phyloP scores from a whole-genome alignment of 2,113 vertebrate genomes.

The Helogale parvula region DNA sequence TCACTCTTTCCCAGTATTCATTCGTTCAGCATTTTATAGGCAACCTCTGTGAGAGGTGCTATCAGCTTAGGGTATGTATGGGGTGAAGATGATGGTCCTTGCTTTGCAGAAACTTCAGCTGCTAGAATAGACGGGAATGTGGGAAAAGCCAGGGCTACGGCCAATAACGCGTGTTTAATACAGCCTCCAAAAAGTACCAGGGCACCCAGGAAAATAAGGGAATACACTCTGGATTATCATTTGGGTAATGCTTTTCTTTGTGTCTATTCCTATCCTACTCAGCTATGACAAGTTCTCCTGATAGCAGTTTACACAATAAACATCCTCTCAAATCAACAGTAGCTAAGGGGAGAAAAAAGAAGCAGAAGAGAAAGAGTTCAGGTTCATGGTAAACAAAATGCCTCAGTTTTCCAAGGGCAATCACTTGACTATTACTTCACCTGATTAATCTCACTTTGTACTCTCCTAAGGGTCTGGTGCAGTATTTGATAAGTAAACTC shows the following conservation, averaged over 20 bases:
- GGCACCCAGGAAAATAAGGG: neutral
- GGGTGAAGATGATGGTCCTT: neutral
- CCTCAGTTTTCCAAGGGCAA: neutral
- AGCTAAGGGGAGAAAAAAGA: neutral
- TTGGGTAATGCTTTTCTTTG: neutral
- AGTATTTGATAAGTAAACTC: neutral
- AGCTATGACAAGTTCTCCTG: neutral
- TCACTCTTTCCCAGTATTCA: neutral
- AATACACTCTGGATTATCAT: neutral
- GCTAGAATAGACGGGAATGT: neutral
- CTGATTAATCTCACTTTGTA: neutral
- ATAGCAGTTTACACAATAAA: neutral
- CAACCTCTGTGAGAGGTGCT: neutral
- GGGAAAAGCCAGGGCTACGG: neutral
- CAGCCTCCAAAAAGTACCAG: neutral
- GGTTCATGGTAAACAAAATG: neutral
- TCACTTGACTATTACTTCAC: neutral
- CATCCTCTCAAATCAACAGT: neutral
- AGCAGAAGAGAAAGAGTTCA: neutral
- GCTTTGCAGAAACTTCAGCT: neutral
- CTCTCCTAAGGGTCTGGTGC: neutral
- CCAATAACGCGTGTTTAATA: rapidly evolving
- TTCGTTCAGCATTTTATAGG: neutral
- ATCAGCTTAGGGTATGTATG: neutral
- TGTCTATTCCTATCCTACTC: neutral